Conservation (phyloP, 30 jellyfish, hydroid and myxozoan species). For the Haliclystus octoradiatus region DNA sequence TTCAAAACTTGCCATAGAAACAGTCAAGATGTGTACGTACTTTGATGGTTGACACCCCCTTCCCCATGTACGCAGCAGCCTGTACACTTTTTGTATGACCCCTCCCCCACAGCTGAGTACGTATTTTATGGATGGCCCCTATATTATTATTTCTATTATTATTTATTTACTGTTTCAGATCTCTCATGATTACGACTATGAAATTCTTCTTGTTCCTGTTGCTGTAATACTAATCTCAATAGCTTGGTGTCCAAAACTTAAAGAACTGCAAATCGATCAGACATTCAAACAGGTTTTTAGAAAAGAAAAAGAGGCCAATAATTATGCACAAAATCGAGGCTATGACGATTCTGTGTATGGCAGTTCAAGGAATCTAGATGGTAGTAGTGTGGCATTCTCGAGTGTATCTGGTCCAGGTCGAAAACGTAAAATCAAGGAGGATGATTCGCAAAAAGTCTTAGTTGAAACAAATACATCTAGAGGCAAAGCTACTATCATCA, state of each 20-base stretch:
- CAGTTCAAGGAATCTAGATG: not conserved
- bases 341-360: not conserved
- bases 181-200: not conserved
- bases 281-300: not conserved
- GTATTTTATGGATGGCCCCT: too few relatives aligned
- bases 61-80: too few relatives aligned
- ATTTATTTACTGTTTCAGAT: not conserved
- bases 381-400: not conserved
- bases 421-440: not conserved
- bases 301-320: not conserved
- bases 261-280: constrained; percentile 74
- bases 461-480: constrained; percentile 73
- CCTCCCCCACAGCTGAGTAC: too few relatives aligned
- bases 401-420: not conserved
- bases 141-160: not conserved
- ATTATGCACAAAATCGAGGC: not conserved
- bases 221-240: constrained; percentile 34
- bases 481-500: constrained; percentile 78
- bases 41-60: too few relatives aligned
- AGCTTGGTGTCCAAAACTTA: constrained; percentile 92
- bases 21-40: too few relatives aligned
- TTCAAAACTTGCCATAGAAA: too few relatives aligned
- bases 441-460: constrained; percentile 73
- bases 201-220: constrained; percentile 9
- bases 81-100: too few relatives aligned